Evolutionary conservation across 2,797 vertebrate species (phyloP).

Genomic region (Lagocephalus sceleratus): DNA sequence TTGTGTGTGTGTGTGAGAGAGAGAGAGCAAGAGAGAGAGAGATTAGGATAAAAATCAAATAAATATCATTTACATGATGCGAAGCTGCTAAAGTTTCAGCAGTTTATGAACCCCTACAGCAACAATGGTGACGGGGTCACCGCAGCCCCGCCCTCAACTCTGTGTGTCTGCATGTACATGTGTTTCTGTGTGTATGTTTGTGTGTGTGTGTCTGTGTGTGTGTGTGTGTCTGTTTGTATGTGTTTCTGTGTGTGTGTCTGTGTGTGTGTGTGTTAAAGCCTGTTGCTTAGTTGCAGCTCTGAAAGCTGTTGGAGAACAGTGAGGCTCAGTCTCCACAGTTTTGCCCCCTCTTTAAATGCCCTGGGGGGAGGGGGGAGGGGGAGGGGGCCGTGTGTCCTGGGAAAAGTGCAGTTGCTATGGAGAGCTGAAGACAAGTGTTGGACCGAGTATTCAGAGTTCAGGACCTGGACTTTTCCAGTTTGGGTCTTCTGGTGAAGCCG

Average conservation of each 20-base stretch:
- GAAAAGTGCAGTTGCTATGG: constrained; percentile 67
- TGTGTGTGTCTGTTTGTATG: constrained; percentile 18
- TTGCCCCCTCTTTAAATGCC: constrained; percentile 34
- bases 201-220: constrained; percentile 1
- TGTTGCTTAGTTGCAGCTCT: constrained; percentile 69
- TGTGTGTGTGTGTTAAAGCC: constrained; percentile 33
- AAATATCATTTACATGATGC: constrained; percentile 45
- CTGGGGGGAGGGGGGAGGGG: constrained; percentile 32
- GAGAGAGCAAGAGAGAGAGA: too few species aligned
- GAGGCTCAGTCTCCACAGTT: constrained; percentile 62
- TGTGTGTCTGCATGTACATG: constrained; percentile 3
- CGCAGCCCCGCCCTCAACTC: constrained; percentile 33
- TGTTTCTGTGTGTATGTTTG: too few species aligned
- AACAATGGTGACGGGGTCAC: constrained; percentile 38
- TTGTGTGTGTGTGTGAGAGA: too few species aligned
- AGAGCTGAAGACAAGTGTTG: constrained; percentile 47
- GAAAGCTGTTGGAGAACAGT: constrained; percentile 63
- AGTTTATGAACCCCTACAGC: constrained; percentile 45
- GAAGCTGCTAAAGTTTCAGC: constrained; percentile 25
- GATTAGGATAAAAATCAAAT: constrained; percentile 10
- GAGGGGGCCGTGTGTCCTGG: constrained; percentile 47
- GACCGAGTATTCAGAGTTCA: constrained; percentile 59
- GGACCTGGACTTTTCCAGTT: constrained; percentile 10
- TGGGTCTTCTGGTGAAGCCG: too few species aligned
- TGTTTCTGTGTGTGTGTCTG: constrained; percentile 1